Conservation (phyloP, 2,113 vertebrate species). For the Oncorhynchus clarkii region DNA sequence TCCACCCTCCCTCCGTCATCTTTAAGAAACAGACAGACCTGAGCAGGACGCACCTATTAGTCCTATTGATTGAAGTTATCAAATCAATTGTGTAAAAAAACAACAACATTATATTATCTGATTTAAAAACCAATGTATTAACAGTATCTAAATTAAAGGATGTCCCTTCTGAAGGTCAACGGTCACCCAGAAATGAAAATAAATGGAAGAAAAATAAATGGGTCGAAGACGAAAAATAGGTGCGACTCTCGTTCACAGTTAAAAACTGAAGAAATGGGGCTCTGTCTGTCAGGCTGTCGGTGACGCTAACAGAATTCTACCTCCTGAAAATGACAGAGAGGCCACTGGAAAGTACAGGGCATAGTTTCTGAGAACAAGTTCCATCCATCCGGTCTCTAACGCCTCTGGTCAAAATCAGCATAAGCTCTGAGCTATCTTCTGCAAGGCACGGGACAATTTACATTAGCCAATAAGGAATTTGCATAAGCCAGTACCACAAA, state of each 20-base stretch:
- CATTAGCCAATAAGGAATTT: slow-evolving; percentile 13
- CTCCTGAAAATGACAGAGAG: slow-evolving; percentile 14
- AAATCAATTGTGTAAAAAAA: background rate
- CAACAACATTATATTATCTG: background rate
- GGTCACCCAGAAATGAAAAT: slow-evolving; percentile 23
- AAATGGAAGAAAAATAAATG: background rate
- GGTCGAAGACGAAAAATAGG: too few species aligned
- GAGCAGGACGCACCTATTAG: background rate
- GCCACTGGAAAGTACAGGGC: slow-evolving; percentile 1
- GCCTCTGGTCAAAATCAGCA: slow-evolving; percentile 15
- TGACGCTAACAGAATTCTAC: slow-evolving; percentile 37
- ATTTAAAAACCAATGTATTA: background rate
- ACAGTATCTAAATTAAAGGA: background rate
- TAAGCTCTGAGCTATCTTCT: slow-evolving; percentile 10
- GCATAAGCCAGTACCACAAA: slow-evolving; percentile 7
- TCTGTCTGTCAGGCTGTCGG: slow-evolving; percentile 26
- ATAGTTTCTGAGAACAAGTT: slow-evolving; percentile 9
- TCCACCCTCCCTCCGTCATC: background rate
- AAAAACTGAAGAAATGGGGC: too few species aligned
- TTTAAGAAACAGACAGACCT: background rate
- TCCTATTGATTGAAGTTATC: background rate
- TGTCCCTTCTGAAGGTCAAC: slow-evolving; percentile 27
- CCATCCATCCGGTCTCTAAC: slow-evolving; percentile 13
- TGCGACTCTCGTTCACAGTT: too few species aligned
- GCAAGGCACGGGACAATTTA: slow-evolving; percentile 8